Evolutionary conservation across 2,113 vertebrate species (phyloP), one percentile per base, ranked within the genome.

Genomic region (Clinocottus analis): DNA sequence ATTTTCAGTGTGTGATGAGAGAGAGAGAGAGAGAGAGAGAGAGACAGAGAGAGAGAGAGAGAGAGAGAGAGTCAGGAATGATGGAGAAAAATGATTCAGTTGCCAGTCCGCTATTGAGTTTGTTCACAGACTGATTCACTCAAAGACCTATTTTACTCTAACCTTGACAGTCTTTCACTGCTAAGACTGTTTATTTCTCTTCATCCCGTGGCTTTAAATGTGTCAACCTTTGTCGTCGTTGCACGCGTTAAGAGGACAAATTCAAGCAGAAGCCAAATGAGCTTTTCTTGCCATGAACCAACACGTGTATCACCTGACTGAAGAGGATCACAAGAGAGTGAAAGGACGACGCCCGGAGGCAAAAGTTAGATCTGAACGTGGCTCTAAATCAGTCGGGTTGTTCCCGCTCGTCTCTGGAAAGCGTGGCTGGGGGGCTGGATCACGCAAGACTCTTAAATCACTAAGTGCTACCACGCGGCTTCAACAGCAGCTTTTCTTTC

Each of bases 1-100:
- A 68, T 81, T 86, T 79, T 53, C 73, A 14, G 70, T 10, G 56
- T 45, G 39, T 29, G 82, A 25, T 43, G 56, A 12, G 37, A 68
- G 56, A 45, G 16, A n/a, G n/a, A n/a, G n/a, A n/a, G 12, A 5
- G 43, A 45, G 14, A 43, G 37, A 17, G 45, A 66, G 49, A 43
- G 43, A 11, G 27, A 43, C 80, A 74, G 1, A 3, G 21, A 39
- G 37, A 39, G 37, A 39, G 37, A 45, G 39, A 17, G 43, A 66
- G 49, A 43, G 43, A 10, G 25, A 43, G 80, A 73, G 1, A 2
- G 65, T 45, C 59, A 43, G 9, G 27, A 65, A 77, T 63, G 43
- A 58, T 47, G 25, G 39, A 4, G 70, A n/a, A 31, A 65, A 33
- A 23, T 12, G 8, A n/a, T 47, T 39, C 13, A 69, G 33, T 23